phyloP scores from a whole-genome alignment of 1,140 invertebrate species.

The Drosophila bifasciata region DNA sequence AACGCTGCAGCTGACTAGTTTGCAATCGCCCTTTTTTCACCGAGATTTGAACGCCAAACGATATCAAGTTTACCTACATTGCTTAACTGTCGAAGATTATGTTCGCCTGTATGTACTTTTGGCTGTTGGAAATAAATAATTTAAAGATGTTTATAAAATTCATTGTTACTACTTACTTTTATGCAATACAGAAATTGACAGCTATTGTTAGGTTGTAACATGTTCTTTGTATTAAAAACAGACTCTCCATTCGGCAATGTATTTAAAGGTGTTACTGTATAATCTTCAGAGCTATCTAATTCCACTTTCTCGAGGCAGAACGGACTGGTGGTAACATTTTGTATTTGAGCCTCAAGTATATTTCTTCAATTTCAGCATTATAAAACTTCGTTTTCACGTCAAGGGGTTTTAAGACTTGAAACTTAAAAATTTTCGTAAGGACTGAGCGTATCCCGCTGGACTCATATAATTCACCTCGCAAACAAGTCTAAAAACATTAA shows the following conservation, averaged over 20 bases:
- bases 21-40: constrained; percentile 97
- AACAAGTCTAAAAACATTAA: constrained; percentile 89
- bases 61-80: constrained; percentile 99
- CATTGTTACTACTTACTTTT: constrained; percentile 53
- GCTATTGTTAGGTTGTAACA: constrained; percentile 90
- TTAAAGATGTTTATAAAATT: not conserved
- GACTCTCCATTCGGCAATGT: constrained; percentile 87
- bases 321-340: constrained; percentile 76
- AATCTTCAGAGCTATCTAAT: constrained; percentile 95
- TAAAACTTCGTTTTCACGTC: constrained; percentile 99
- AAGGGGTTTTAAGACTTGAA: constrained; percentile 98
- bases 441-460: constrained; percentile 88
- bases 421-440: constrained; percentile 98
- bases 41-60: constrained; percentile 96
- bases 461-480: constrained; percentile 97
- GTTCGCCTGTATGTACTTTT: constrained; percentile 89
- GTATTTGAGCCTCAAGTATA: constrained; percentile 95
- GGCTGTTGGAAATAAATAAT: constrained; percentile 84
- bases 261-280: constrained; percentile 90
- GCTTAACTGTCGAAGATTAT: constrained; percentile 91
- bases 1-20: constrained; percentile 96
- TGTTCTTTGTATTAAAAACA: constrained; percentile 94
- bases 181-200: constrained; percentile 98
- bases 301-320: constrained; percentile 84
- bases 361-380: constrained; percentile 98